Percentiles rank a stretch among this genome's conserved stretches.
These are phyloP conservation scores for Onychomys leucogaster DNA, from an alignment of 2,797 vertebrate genomes.

Conservation along the genomic window DNA sequence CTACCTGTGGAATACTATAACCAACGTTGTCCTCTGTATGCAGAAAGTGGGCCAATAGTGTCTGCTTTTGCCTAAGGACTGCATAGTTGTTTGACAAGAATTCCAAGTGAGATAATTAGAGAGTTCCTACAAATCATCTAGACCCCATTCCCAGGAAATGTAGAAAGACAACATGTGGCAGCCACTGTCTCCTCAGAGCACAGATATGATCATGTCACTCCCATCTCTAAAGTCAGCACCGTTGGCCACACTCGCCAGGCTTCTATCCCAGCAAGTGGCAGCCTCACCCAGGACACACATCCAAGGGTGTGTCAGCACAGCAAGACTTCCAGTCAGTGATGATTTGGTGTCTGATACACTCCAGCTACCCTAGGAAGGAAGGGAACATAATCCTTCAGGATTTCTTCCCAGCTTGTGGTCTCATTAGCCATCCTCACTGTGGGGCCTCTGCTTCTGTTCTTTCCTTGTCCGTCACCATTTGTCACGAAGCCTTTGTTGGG, in stretches of 20 bases:
- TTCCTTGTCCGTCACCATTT: background rate
- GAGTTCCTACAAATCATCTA: background rate
- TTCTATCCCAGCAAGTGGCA: accelerated
- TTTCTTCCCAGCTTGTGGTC: background rate
- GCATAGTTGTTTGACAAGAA: background rate
- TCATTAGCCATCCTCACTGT: background rate
- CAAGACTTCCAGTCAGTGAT: background rate
- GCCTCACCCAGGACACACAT: accelerated
- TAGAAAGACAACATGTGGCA: background rate
- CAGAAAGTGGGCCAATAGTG: background rate
- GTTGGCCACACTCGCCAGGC: background rate
- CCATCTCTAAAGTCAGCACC: background rate
- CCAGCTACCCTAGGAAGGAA: background rate
- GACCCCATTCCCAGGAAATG: background rate
- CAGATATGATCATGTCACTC: background rate
- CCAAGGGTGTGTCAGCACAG: background rate
- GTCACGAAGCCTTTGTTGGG: background rate
- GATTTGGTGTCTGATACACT: background rate
- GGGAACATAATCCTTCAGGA: background rate
- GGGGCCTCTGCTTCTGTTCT: background rate
- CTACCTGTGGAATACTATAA: background rate
- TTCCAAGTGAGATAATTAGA: background rate
- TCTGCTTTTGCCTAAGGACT: background rate
- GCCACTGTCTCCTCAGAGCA: background rate
- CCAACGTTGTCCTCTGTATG: background rate